Conservation (phyloP, 2,888 invertebrate genomes). For the Dasypolia templi region DNA sequence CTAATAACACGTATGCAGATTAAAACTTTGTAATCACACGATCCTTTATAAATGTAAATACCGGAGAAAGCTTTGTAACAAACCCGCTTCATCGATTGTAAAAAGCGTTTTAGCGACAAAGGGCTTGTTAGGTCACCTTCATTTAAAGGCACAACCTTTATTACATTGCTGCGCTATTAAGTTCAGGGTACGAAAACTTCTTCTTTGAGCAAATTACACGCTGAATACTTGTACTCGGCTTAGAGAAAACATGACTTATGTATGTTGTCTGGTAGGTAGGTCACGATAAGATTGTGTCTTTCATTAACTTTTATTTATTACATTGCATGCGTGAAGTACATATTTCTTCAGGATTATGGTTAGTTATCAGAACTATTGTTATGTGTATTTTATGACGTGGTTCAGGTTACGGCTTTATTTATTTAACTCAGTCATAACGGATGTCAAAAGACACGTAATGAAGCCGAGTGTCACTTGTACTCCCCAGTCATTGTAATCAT, state of each 20-base stretch:
- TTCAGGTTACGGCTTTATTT: not conserved
- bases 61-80: not conserved
- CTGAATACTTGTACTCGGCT: not conserved
- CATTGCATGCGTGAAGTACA: not conserved
- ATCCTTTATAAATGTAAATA: not conserved
- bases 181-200: not conserved
- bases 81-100: constrained; percentile 29
- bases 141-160: constrained; percentile 12
- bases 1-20: not conserved
- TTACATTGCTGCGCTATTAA: not conserved
- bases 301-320: not conserved
- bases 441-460: too few species aligned
- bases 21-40: not conserved
- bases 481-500: too few species aligned
- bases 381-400: not conserved
- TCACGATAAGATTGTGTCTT: not conserved
- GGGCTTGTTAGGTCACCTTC: constrained; percentile 6
- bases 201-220: constrained; percentile 18
- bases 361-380: not conserved
- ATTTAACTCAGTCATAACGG: not conserved
- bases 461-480: too few species aligned
- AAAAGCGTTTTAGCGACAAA: constrained; percentile 2
- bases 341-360: not conserved
- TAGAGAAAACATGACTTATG: not conserved
- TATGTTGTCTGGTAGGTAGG: not conserved